phyloP scores from a whole-genome alignment of 2,888 invertebrate genomes.

The Pegoplata infirma region DNA sequence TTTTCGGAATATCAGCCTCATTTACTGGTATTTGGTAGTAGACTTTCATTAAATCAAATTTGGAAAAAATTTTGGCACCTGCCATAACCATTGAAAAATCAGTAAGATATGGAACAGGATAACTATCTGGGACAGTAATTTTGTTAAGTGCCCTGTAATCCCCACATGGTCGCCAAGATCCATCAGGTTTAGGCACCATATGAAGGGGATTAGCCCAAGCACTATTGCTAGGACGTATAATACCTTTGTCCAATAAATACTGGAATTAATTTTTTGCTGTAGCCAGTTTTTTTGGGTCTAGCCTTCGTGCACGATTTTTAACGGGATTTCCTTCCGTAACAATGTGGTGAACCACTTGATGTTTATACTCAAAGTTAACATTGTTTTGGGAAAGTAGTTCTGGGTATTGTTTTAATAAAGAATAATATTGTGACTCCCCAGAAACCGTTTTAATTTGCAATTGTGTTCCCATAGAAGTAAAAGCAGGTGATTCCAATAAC shows the following conservation, averaged over 20 bases:
- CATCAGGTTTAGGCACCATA: slow-evolving; percentile 43
- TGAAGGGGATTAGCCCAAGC: slow-evolving; percentile 58
- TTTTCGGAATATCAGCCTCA: slow-evolving; percentile 62
- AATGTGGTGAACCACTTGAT: slow-evolving; percentile 31
- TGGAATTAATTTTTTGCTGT: slow-evolving; percentile 58
- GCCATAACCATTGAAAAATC: slow-evolving; percentile 17
- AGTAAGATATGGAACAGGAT: slow-evolving; percentile 33
- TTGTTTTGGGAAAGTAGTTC: not conserved
- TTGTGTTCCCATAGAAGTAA: not conserved
- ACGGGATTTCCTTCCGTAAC: slow-evolving; percentile 4
- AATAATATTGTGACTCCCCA: no score
- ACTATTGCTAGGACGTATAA: slow-evolving; percentile 57
- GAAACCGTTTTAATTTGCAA: no score
- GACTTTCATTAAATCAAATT: slow-evolving; percentile 65
- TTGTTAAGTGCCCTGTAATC: slow-evolving; percentile 31
- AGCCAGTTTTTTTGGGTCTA: slow-evolving; percentile 34
- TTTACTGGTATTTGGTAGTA: slow-evolving; percentile 71
- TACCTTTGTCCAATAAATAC: slow-evolving; percentile 42
- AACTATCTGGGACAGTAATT: slow-evolving; percentile 25
- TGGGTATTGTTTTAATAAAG: no score
- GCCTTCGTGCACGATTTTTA: slow-evolving; percentile 14
- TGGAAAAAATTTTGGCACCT: slow-evolving; percentile 24
- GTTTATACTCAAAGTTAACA: slow-evolving; percentile 17
- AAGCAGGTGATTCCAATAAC: no score
- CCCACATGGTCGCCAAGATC: slow-evolving; percentile 34